A percentile compares a stretch with the other conserved stretches of the same genome.
Evolutionary conservation across 2,888 invertebrate genomes (phyloP).

Genomic region (Drosophila histrio): DNA sequence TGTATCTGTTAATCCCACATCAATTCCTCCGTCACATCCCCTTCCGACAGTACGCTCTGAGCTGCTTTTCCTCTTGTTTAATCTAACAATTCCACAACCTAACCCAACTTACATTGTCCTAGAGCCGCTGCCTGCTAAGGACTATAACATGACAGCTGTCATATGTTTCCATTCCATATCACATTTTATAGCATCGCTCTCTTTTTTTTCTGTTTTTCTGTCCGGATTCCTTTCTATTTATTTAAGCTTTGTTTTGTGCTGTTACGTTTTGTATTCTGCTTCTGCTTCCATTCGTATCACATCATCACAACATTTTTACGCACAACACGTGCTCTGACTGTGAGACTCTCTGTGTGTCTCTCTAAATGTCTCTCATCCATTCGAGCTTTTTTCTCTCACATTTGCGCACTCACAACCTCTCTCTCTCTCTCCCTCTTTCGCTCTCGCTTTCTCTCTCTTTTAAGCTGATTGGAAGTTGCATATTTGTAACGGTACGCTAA

Average conservation of each 20-base stretch:
- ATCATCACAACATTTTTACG: constrained; percentile 40
- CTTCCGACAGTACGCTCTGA: constrained; percentile 30
- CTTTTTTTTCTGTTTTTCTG: constrained; percentile 10
- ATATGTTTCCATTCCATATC: constrained; percentile 62
- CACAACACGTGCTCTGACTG: constrained; percentile 61
- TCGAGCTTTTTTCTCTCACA: constrained; percentile 17
- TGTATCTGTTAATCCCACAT: constrained; percentile 64
- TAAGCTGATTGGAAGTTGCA: constrained; percentile 57
- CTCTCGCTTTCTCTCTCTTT: constrained; percentile 4
- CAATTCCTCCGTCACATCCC: constrained; percentile 26
- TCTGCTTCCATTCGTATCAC: constrained; percentile 27
- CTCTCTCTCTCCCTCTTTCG: not conserved
- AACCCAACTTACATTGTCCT: constrained; percentile 68
- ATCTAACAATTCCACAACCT: constrained; percentile 73
- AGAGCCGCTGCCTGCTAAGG: constrained; percentile 45
- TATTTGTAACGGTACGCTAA: constrained; percentile 2
- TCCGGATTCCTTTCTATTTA: constrained; percentile 21
- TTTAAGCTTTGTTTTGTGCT: constrained; percentile 58
- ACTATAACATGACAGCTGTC: constrained; percentile 75
- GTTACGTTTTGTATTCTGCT: constrained; percentile 39
- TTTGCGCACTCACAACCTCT: constrained; percentile 38
- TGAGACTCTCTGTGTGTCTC: not conserved
- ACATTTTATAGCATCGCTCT: constrained; percentile 54
- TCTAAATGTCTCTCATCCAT: not conserved
- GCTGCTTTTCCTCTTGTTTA: constrained; percentile 23